These are phyloP conservation scores for Bembecia ichneumoniformis DNA, from an alignment of 2,888 invertebrate species.

Conservation along the genomic window DNA sequence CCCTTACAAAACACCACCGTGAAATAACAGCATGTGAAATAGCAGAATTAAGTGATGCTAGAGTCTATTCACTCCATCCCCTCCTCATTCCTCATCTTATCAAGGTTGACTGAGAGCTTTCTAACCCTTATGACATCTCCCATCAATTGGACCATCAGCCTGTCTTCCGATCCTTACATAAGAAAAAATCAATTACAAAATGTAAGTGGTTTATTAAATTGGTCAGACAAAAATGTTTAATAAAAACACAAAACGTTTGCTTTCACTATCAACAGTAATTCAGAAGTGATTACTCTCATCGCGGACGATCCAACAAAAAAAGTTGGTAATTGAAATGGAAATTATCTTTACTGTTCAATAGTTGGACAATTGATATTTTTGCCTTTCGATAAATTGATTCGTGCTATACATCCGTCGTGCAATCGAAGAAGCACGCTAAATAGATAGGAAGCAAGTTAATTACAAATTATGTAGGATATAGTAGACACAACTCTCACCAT, in stretches of 20 bases:
- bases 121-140: too few relatives aligned
- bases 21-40: too few relatives aligned
- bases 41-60: too few relatives aligned
- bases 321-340: constrained; percentile 44
- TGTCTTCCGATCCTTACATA: constrained; percentile 1
- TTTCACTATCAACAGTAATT: constrained; percentile 45
- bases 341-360: constrained; percentile 26
- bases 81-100: too few relatives aligned
- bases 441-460: too few relatives aligned
- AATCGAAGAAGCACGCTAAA: too few relatives aligned
- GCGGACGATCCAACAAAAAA: constrained; percentile 44
- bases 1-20: too few relatives aligned
- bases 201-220: constrained; percentile 6
- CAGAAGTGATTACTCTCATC: constrained; percentile 37
- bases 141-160: too few relatives aligned
- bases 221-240: constrained; percentile 5
- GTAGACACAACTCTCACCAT: too few relatives aligned
- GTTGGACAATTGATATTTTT: constrained; percentile 28
- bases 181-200: constrained; percentile 4
- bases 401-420: constrained; percentile 19
- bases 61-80: too few relatives aligned
- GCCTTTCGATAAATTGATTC: constrained; percentile 19
- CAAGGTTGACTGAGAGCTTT: too few relatives aligned
- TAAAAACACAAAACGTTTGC: constrained; percentile 20
- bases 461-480: too few relatives aligned